phyloP scores from a whole-genome alignment of 2,888 invertebrate species.

The Ophioninae sp. region DNA sequence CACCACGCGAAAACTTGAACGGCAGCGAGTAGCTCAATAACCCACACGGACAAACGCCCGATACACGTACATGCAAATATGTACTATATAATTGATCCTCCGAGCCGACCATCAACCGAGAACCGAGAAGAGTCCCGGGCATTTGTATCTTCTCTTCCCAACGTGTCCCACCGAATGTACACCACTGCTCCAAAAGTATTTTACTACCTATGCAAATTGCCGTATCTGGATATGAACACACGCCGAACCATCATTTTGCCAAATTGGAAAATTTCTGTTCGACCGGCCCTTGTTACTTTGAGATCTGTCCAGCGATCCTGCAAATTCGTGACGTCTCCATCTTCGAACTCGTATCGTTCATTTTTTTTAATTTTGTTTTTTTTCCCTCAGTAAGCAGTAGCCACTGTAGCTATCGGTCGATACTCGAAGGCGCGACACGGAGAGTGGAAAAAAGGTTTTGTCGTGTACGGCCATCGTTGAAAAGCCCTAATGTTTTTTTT shows the following conservation, averaged over 20 bases:
- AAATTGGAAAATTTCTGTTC: conserved; percentile 23
- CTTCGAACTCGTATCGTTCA: background rate
- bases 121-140: conserved; percentile 46
- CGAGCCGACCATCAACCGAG: conserved; percentile 39
- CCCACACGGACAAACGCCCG: conserved; percentile 27
- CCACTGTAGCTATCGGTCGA: background rate
- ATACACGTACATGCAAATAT: conserved; percentile 26
- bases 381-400: no score
- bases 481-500: no score
- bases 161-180: conserved; percentile 16
- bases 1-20: conserved; percentile 55
- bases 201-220: conserved; percentile 32
- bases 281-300: conserved; percentile 4
- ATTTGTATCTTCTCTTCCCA: conserved; percentile 53
- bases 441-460: no score
- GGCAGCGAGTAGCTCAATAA: conserved; percentile 49
- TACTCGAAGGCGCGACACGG: background rate
- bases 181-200: conserved; percentile 30
- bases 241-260: conserved; percentile 13
- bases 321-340: background rate
- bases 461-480: no score
- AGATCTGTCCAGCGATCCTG: background rate
- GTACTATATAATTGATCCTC: conserved; percentile 43
- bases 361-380: background rate
- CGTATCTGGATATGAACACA: conserved; percentile 8